phyloP scores from a whole-genome alignment of 2,888 invertebrate species.

The Stegana nigrithorax region DNA sequence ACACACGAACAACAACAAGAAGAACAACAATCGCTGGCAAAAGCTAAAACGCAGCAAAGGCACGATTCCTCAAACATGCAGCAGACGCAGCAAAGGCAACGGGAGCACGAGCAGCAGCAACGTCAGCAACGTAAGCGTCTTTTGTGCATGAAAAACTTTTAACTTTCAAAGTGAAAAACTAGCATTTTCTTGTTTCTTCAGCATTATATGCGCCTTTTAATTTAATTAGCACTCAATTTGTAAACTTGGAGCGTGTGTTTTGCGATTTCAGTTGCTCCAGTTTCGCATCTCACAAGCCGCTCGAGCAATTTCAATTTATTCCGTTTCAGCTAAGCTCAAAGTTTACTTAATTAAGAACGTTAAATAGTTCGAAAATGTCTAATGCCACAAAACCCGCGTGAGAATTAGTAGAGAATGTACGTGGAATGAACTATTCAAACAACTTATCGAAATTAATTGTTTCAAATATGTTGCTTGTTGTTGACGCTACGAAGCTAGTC shows the following conservation, averaged over 20 bases:
- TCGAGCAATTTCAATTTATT: not conserved
- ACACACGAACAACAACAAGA: conserved; percentile 42
- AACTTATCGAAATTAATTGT: too few relatives aligned
- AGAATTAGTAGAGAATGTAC: too few relatives aligned
- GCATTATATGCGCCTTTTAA: conserved; percentile 38
- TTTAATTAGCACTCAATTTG: conserved; percentile 53
- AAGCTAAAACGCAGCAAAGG: too few relatives aligned
- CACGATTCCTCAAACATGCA: not conserved
- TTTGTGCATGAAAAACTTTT: not conserved
- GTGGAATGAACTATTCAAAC: too few relatives aligned
- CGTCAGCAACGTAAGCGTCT: not conserved
- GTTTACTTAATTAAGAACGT: conserved; percentile 6
- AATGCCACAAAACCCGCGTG: not conserved
- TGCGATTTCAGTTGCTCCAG: too few relatives aligned
- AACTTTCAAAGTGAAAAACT: conserved; percentile 39
- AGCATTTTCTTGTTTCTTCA: conserved; percentile 39
- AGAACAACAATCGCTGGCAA: too few relatives aligned
- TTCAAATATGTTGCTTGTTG: too few relatives aligned
- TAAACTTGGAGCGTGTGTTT: conserved; percentile 8
- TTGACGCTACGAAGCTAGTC: too few relatives aligned
- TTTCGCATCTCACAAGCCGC: not conserved
- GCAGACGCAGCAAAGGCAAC: not conserved
- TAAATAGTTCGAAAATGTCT: not conserved
- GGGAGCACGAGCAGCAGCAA: too few relatives aligned
- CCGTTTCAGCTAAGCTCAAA: not conserved